Evolutionary conservation across 2,113 vertebrate genomes (phyloP), one percentile per base, ranked within the genome.

Genomic region (Hippolais icterina): DNA sequence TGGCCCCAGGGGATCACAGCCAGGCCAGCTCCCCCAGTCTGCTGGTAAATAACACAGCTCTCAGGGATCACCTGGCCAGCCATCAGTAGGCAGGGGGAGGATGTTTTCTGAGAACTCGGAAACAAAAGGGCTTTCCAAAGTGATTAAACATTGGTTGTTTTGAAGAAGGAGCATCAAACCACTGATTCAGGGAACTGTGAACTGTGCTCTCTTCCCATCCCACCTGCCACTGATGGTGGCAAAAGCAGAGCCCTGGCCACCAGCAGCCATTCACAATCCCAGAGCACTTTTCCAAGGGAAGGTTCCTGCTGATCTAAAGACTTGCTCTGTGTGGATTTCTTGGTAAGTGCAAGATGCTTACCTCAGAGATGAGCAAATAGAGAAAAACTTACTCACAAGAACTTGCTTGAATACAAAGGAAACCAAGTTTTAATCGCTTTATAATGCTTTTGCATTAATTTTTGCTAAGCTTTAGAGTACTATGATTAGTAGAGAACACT

Each of bases 361-460:
- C 66, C 54, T 42, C 13, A 1, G 53, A 86, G 57, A 69, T 59
- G 37, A 39, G 49, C 42, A 86, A 80, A 42, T 2, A 65, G 8
- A 47, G 37, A 25, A 80, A 76, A 92, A 88, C 50, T 27, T 68
- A 78, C 83, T 84, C 80, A 60, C n/a, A 71, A 64, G 65, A 79
- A 71, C 46, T 95, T 75, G 20, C 61, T 82, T 47, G 37, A 91
- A 87, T 76, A 94, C 78, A 83, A 94, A 90, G 82, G 61, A 85
- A 74, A 53, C 13, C 31, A 80, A 92, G 42, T 83, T 83, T 87
- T 90, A 82, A 85, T 92, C 70, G 85, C 89, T 78, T 92, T 87
- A 70, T 64, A 92, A 77, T 10, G 15, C 49, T 87, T 81, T n/a
- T 60, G 74, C 50, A 74, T 81, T 87, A 50, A n/a, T 90, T 92